Percentiles rank a stretch among this genome's conserved stretches.
These are phyloP conservation scores for Pachyrhynchus sulphureomaculatus DNA, from an alignment of 1,140 invertebrate genomes.

Conservation along the genomic window DNA sequence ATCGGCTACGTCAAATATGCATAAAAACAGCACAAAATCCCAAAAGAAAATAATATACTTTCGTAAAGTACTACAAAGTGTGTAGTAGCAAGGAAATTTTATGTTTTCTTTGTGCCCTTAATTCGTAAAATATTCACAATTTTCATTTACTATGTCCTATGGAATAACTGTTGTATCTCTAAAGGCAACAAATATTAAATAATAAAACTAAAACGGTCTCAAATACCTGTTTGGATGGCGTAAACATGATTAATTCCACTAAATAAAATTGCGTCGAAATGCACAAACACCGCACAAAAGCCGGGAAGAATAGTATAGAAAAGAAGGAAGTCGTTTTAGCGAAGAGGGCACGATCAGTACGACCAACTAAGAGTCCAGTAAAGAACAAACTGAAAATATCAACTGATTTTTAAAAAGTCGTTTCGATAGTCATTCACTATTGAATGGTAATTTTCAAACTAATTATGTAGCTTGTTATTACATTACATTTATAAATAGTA, in stretches of 20 bases:
- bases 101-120: too few species aligned
- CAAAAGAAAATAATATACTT: too few species aligned
- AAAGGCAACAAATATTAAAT: too few species aligned
- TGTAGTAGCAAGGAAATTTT: too few species aligned
- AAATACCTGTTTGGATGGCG: slow-evolving; percentile 1
- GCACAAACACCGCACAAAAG: background rate
- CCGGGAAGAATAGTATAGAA: background rate
- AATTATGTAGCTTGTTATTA: slow-evolving; percentile 12
- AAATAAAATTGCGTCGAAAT: background rate
- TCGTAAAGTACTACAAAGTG: too few species aligned
- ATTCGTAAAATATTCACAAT: too few species aligned
- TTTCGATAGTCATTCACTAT: slow-evolving; percentile 5
- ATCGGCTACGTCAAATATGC: too few species aligned
- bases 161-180: too few species aligned
- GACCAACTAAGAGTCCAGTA: background rate
- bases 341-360: background rate
- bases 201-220: too few species aligned
- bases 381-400: background rate
- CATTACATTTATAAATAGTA: slow-evolving; percentile 20
- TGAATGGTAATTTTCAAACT: slow-evolving; percentile 28
- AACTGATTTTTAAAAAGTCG: background rate
- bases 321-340: background rate
- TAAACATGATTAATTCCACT: slow-evolving; percentile 1
- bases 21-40: too few species aligned
- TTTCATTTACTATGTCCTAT: too few species aligned